These are phyloP conservation scores for Otolemur crassicaudatus DNA, from an alignment of 2,797 vertebrate species.

Conservation along the genomic window DNA sequence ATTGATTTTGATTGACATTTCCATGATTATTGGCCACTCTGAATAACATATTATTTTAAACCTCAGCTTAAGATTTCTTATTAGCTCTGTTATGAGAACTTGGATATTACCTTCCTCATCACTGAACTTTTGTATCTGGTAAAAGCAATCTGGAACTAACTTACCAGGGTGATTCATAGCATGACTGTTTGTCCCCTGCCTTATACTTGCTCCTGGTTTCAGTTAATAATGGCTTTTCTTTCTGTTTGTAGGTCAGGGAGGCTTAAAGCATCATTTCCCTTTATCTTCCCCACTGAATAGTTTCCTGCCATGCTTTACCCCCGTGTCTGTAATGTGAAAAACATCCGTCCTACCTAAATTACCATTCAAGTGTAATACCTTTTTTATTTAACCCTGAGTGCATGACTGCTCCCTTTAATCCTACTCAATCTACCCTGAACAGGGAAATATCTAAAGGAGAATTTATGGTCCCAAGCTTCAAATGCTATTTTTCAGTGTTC, in stretches of 20 bases:
- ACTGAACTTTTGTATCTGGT: background rate
- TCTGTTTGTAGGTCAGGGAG: conserved; percentile 71
- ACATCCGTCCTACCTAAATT: conserved; percentile 74
- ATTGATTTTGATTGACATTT: background rate
- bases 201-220: conserved; percentile 37
- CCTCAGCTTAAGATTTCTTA: background rate
- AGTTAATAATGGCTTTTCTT: conserved; percentile 59
- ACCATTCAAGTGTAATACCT: conserved; percentile 71
- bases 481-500: conserved; percentile 61
- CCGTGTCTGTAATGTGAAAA: conserved; percentile 46
- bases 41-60: background rate
- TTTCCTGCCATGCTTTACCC: conserved; percentile 61
- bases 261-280: conserved; percentile 69
- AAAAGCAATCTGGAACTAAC: background rate
- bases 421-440: conserved; percentile 59
- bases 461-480: conserved; percentile 73
- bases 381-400: conserved; percentile 82
- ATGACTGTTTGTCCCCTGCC: conserved; percentile 48
- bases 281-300: conserved; percentile 63
- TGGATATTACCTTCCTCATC: background rate
- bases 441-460: conserved; percentile 64
- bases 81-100: background rate
- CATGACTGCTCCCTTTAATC: conserved; percentile 77
- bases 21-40: background rate
- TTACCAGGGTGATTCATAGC: background rate